Base-by-base conservation (phyloP, 2,113 vertebrate genomes). In the Odocoileus hemionus region DNA sequence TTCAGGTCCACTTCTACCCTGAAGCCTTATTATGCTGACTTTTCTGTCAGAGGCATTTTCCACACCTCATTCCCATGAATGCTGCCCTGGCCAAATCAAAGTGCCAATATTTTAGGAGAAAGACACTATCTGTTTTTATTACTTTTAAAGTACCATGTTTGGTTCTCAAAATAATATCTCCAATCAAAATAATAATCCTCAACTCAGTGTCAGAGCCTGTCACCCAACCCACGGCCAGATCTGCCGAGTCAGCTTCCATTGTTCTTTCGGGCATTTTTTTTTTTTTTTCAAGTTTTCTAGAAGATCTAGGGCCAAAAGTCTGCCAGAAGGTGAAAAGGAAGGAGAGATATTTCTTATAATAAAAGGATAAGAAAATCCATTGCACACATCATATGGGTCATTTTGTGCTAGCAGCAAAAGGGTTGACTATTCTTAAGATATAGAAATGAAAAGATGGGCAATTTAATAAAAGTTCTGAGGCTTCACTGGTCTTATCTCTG, bases 401-500 rank as follows among this genome's bases (percentile, higher is more conserved):
- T 95, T 97, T 94, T 96, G 79, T 83, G 87, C 97, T 83, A 83
- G 76, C 64, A 92, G 94, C 74, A 23, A 91, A 96, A 90, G 45
- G 50, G 43, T 36, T 92, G 95, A 92, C 74, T 93, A 45, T 86
- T 94, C 95, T 92, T 83, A 95, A 96, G 80, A 97, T 97, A 95
- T 0, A 97, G 85, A 96, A 98, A 97, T 95, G 87, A 98, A 97
- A 95, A 96, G 94, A 96, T 96, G 87, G 58, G 90, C 78, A 67
- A 92, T 94, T 96, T 97, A 96, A 96, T 96, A 88, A 95, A 96
- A 84, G 57, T 89, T 96, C 84, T 58, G 84, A 79, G 83, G 26
- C 55, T 95, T 94, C 57, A 12, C 83, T 96, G 85, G 80, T 76
- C 88, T 97, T 97, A 96, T 95, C 94, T 96, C 43, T 33, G 36